Evolutionary conservation across 1,140 invertebrate genomes (phyloP), one percentile per base, ranked within the genome.

Genomic region (Drosophila azteca): DNA sequence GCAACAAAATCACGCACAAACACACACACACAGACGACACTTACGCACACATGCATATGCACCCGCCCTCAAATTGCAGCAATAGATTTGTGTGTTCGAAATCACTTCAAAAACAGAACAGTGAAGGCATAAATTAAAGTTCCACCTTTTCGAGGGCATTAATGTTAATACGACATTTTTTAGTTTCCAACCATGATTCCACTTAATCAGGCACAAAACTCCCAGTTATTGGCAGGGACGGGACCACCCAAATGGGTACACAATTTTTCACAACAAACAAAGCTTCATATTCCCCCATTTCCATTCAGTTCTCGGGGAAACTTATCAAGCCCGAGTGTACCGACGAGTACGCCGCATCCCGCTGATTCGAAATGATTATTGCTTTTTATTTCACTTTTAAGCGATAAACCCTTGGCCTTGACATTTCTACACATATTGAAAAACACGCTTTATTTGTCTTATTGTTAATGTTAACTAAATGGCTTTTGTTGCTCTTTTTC

Each of bases 181-280:
- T 1, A 5, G 11, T 13, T 39, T 26, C 3, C 31, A 9, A 31
- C 8, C 9, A 31, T 31, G 31, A 31, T 31, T 31, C 11, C 35
- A 39, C 35, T 39, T 13, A 39, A 39, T 4, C 35, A 39, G 3
- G 35, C 20, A 72, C 57, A 53, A 69, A 85, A 73, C 72, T 73
- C 81, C 80, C 77, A 81, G 71, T 67, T 62, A 82, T 79, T 75
- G 43, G 59, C 41, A 51, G n/a, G n/a, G n/a, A n/a, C n/a, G 43
- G 35, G 41, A 54, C 50, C 52, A 65, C 52, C 31, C 57, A 69
- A 79, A 79, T 81, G 63, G 71, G 67, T 75, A 71, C 76, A 81
- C 78, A 87, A 87, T 78, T 85, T 85, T 85, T 77, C 82, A 75
- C 77, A 87, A 85, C 82, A 85, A 88, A 88, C 79, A 88, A 83